phyloP scores from a whole-genome alignment of 2,797 vertebrate genomes.

The Valencia hispanica region DNA sequence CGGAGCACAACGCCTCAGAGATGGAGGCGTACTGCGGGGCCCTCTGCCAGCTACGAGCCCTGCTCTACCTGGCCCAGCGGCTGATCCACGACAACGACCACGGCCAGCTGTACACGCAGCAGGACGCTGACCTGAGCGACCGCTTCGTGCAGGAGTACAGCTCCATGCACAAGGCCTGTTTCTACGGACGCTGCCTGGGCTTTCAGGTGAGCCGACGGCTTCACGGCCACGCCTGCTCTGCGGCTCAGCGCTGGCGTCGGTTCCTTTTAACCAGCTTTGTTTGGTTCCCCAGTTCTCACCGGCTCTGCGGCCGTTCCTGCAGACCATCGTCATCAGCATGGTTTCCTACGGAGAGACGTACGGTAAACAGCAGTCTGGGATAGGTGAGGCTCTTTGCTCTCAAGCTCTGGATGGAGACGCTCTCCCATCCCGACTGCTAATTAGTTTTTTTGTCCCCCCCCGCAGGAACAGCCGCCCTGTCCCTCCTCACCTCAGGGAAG shows the following conservation, averaged over 20 bases:
- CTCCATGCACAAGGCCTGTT: conserved; percentile 91
- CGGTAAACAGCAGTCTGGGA: conserved; percentile 76
- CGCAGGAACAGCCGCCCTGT: conserved; percentile 78
- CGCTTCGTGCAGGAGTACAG: conserved; percentile 86
- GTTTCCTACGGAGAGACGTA: conserved; percentile 82
- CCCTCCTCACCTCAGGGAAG: conserved; percentile 82
- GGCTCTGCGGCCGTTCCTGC: conserved; percentile 80
- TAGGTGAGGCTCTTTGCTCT: conserved; percentile 65
- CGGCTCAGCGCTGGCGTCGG: too few species aligned
- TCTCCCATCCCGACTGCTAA: not conserved
- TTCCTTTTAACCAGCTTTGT: too few species aligned
- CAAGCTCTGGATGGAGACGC: not conserved
- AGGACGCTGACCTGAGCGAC: conserved; percentile 76
- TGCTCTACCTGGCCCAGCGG: conserved; percentile 85
- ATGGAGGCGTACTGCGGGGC: conserved; percentile 88
- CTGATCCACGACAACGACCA: conserved; percentile 81
- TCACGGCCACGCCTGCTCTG: not conserved
- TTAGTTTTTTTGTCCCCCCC: not conserved
- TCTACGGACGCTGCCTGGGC: conserved; percentile 92
- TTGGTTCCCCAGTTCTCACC: conserved; percentile 73
- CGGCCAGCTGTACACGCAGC: conserved; percentile 82
- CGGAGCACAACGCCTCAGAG: conserved; percentile 86
- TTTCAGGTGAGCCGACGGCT: conserved; percentile 84
- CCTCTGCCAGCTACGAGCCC: conserved; percentile 87
- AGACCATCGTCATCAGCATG: conserved; percentile 84